Evolutionary conservation across 2,797 vertebrate genomes (phyloP).

Genomic region (Eurystomus glaucurus): DNA sequence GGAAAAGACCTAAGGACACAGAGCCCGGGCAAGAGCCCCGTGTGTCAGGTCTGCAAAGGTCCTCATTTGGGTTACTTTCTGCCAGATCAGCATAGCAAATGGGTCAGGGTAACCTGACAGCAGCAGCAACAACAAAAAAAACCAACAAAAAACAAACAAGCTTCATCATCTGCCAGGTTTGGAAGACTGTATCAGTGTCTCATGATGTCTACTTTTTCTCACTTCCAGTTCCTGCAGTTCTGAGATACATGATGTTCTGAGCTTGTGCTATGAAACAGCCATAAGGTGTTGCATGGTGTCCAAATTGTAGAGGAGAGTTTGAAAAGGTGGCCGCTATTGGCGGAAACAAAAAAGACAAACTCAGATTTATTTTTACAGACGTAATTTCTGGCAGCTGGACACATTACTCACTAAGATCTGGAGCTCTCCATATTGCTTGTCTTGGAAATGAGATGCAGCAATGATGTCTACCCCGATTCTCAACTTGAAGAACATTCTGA

Average conservation of each 20-base stretch:
- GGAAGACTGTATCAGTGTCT: neutral
- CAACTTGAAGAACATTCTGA: neutral
- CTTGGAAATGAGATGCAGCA: neutral
- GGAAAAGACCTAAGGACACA: neutral
- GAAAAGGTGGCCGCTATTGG: neutral
- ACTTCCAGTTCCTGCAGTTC: neutral
- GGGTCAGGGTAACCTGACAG: neutral
- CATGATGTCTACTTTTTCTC: neutral
- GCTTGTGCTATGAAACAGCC: neutral
- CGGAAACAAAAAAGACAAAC: neutral
- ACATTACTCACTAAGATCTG: neutral
- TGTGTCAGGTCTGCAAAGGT: accelerated
- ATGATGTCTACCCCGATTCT: neutral
- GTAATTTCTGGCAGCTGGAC: neutral
- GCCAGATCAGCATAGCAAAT: neutral
- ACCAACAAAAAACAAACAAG: too few relatives aligned
- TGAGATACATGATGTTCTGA: neutral
- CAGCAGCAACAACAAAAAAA: neutral
- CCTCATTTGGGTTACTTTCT: neutral
- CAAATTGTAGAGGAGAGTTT: neutral
- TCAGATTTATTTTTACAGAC: neutral
- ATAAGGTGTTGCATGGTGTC: neutral
- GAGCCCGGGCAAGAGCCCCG: accelerated
- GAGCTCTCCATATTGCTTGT: neutral
- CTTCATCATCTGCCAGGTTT: neutral